These are phyloP conservation scores for Netelia fuscicornis DNA, from an alignment of 2,888 invertebrate species.

Conservation along the genomic window DNA sequence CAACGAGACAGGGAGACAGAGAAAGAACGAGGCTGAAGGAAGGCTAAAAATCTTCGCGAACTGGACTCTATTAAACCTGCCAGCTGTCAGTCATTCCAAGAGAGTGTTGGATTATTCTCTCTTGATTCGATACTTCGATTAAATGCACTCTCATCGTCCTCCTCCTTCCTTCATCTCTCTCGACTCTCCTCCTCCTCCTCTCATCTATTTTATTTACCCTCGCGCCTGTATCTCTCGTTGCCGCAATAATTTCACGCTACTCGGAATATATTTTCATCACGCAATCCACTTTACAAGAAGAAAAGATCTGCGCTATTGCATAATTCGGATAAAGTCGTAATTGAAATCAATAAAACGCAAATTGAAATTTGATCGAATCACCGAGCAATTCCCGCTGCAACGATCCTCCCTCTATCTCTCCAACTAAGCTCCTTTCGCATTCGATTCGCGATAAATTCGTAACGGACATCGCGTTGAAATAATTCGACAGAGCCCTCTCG, in stretches of 20 bases:
- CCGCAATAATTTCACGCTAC: conserved; percentile 57
- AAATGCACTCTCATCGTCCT: conserved; percentile 65
- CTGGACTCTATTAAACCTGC: conserved; percentile 58
- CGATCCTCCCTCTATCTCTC: neutral
- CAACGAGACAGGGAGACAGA: neutral
- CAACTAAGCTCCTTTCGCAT: neutral
- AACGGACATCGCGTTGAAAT: too few relatives aligned
- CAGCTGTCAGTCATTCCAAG: conserved; percentile 64
- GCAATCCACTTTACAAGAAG: neutral
- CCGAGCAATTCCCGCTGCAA: conserved; percentile 32
- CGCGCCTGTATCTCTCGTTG: conserved; percentile 12
- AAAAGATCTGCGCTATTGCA: conserved; percentile 10
- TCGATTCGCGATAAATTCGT: too few relatives aligned
- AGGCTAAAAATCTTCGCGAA: conserved; percentile 24
- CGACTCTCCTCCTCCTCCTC: neutral
- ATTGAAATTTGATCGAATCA: conserved; percentile 62
- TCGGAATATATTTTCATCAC: conserved; percentile 58
- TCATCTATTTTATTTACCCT: conserved; percentile 7
- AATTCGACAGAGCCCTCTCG: too few relatives aligned
- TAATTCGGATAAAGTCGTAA: neutral
- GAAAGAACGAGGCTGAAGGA: too few relatives aligned
- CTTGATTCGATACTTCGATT: conserved; percentile 62
- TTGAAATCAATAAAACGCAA: conserved; percentile 55
- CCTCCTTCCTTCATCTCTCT: conserved; percentile 5
- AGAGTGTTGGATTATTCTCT: conserved; percentile 47